Percentiles rank a stretch among this genome's conserved stretches.
phyloP scores from a whole-genome alignment of 2,888 invertebrate species.

The Muschampia plurimacula region DNA sequence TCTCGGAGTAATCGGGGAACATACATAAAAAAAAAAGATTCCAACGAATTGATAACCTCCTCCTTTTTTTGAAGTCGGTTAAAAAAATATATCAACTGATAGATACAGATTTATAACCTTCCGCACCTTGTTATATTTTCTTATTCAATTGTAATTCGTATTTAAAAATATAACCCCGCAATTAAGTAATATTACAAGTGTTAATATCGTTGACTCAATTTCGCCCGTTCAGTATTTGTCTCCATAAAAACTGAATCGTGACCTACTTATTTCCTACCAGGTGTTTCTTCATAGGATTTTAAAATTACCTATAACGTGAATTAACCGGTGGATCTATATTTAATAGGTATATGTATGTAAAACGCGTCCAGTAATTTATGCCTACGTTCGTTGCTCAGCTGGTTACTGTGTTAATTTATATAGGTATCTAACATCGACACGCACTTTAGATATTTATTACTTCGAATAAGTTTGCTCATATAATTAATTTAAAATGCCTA shows the following conservation, averaged over 20 bases:
- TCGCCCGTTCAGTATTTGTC: constrained; percentile 6
- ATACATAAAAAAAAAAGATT: background rate
- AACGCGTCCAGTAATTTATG: background rate
- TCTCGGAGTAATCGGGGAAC: no score
- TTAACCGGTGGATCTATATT: background rate
- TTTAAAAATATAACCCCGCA: background rate
- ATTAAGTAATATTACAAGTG: background rate
- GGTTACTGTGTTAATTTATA: background rate
- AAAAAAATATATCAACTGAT: background rate
- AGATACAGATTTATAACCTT: background rate
- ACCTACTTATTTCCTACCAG: background rate
- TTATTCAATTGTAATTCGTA: background rate
- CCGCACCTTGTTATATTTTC: background rate
- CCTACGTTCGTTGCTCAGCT: background rate
- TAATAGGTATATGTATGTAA: background rate
- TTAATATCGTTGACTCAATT: constrained; percentile 1
- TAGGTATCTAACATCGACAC: background rate
- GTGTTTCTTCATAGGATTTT: background rate
- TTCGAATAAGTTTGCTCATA: background rate
- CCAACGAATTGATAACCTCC: no score
- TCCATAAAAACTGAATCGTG: background rate
- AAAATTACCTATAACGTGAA: background rate
- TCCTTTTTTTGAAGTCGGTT: no score
- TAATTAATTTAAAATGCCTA: constrained; percentile 1
- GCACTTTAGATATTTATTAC: background rate